These are phyloP conservation scores for Temnothorax longispinosus DNA, from an alignment of 1,140 invertebrate genomes.

Conservation along the genomic window DNA sequence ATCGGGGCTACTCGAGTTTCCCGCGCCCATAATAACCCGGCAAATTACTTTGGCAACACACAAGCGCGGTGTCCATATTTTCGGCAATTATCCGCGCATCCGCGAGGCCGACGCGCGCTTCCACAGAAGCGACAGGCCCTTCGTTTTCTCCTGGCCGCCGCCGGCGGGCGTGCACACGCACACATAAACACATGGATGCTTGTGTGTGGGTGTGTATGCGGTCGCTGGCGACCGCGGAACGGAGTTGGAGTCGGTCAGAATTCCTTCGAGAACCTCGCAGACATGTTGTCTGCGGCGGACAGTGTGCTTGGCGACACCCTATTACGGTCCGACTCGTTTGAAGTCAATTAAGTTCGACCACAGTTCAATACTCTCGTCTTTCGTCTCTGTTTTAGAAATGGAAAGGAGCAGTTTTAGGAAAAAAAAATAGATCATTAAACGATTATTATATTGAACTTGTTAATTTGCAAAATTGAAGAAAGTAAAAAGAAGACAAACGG, in stretches of 20 bases:
- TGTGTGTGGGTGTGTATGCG: background rate
- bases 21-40: conserved; percentile 44
- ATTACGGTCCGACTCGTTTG: background rate
- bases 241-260: conserved; percentile 47
- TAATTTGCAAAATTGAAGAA: background rate
- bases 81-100: conserved; percentile 52
- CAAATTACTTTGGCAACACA: conserved; percentile 49
- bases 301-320: conserved; percentile 43
- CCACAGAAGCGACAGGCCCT: conserved; percentile 53
- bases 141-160: conserved; percentile 60
- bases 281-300: conserved; percentile 44
- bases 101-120: conserved; percentile 33
- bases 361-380: background rate
- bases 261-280: conserved; percentile 50
- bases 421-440: background rate
- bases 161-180: background rate
- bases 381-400: background rate
- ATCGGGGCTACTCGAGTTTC: conserved; percentile 36
- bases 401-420: background rate
- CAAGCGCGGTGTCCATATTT: conserved; percentile 45
- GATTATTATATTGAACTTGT: background rate
- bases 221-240: conserved; percentile 9
- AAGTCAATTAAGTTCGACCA: conserved; percentile 6
- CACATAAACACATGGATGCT: background rate
- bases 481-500: background rate